Evolutionary conservation across 2,888 invertebrate species (phyloP), one percentile per base, ranked within the genome.

Genomic region (Epistrophe eligans): DNA sequence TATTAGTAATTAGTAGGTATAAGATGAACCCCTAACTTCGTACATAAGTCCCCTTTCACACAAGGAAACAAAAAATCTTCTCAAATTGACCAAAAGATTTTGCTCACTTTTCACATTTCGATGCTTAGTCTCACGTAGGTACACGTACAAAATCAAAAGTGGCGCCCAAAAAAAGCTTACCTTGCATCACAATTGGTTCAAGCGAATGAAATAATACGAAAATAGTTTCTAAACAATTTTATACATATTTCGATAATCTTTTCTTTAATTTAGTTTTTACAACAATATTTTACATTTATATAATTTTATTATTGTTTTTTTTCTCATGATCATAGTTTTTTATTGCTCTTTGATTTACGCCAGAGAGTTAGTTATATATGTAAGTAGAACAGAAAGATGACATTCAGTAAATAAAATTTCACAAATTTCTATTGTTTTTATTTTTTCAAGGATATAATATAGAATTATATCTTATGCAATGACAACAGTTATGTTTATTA

Each of bases 251-350:
- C 24, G 17, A 58, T 58, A 58, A 35, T 48, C 3, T 38, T 17
- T 38, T 38, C 3, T 62, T 43, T 62, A 24, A 62, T 62, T 62
- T 52, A 50, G 45, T 58, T 62, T 24, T 62, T 62, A 62, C 62
- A 62, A 62, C 43, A 62, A 40, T 62, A 43, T 62, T 28, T 62
- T 62, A 43, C 62, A 43, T 28, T 43, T 62, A 40, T 28, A n/a
- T 24, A 28, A 15, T 58, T 17, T 38, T 17, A 58, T 58, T 58
- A 58, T 58, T 58, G 57, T 57, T 57, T 32, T 57, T 32, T 57
- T 1, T 58, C 35, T 38, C 35, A 38, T 17, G 11, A 38, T 17
- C n/a, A n/a, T n/a, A n/a, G 11, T n/a, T 58, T 58, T 58, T 35
- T 35, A 17, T 48, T 17, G 24, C 3, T 35, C 0, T 35, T 17